Base-by-base conservation (phyloP, 1,140 invertebrate genomes). In the Drosophila pachea region DNA sequence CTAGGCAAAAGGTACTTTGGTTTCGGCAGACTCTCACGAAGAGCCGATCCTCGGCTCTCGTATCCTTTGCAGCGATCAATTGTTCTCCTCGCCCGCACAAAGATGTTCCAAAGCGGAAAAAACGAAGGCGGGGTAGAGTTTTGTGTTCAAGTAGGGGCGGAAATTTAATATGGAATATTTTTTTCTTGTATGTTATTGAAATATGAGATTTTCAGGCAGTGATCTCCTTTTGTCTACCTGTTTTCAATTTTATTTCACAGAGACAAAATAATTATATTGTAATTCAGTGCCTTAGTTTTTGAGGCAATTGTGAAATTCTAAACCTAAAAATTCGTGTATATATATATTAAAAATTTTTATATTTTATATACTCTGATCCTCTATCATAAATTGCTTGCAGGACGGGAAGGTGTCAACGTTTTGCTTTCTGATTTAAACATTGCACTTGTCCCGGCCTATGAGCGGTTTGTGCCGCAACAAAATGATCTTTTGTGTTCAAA, bases 381-480 rank as follows among this genome's bases (percentile, higher is more conserved):
- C 47, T 12, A 69, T 42, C 48, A 70, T 38, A 53, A 83, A 87
- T 84, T 88, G 71, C 87, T 79, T 74, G 63, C 63, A 89, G 88
- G 88, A 78, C 79, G 88, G 88, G 88, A 87, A 76, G 79, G 87
- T 89, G 88, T 83, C 88, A 89, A 89, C 82, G 88, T 89, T 89
- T 86, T 87, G 63, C 62, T 54, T 73, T 72, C 60, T 70, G 14
- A 77, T 75, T 62, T 35, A 84, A 89, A 89, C 87, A 89, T 89
- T 89, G 88, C 88, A 89, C 88, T 89, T 89, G 88, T 89, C 88
- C 88, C 88, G 88, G 88, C 88, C 88, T 89, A 89, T 89, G 45
- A 71, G 88, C 79, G 88, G 48, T 86, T 87, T 83, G 40, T 65
- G 32, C 45, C 55, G 43, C 48, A 62, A 38, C 60, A 45, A 22